Evolutionary conservation across 2,888 invertebrate genomes (phyloP).

Genomic region (Harpalus rufipes): DNA sequence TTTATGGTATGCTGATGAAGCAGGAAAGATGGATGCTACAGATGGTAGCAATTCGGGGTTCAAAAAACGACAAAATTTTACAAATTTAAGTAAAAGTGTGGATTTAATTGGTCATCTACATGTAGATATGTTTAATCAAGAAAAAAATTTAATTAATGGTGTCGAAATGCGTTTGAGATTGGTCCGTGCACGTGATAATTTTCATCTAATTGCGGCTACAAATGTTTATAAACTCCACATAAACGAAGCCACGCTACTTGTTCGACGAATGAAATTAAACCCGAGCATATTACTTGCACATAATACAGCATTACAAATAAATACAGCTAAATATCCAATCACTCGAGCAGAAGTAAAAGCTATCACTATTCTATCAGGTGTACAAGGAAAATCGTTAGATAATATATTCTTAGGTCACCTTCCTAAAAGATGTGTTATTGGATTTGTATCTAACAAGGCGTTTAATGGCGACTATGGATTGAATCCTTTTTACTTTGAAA

Average conservation of each 20-base stretch:
- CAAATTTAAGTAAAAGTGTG: neutral
- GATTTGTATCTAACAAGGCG: constrained; percentile 70
- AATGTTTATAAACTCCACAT: constrained; percentile 3
- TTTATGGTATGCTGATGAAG: constrained; percentile 68
- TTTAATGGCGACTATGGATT: constrained; percentile 68
- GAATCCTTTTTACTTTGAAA: constrained; percentile 69
- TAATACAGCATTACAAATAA: neutral
- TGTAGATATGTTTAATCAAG: constrained; percentile 32
- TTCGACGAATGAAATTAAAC: constrained; percentile 8
- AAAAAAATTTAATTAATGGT: constrained; percentile 16
- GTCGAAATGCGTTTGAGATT: constrained; percentile 23
- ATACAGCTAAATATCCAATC: constrained; percentile 14
- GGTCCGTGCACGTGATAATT: constrained; percentile 1
- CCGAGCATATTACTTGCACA: constrained; percentile 14
- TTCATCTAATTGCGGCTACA: neutral
- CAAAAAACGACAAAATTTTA: neutral
- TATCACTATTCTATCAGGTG: constrained; percentile 56
- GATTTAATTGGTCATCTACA: constrained; percentile 10
- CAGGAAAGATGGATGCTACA: constrained; percentile 63
- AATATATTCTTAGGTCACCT: constrained; percentile 72
- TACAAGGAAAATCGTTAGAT: constrained; percentile 71
- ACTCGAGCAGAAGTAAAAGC: constrained; percentile 62
- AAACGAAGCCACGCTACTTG: constrained; percentile 25
- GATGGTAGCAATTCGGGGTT: neutral
- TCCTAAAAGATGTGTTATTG: constrained; percentile 72